A percentile compares a stretch with the other conserved stretches of the same genome.
Conservation (phyloP, 2,113 vertebrate species). For the Hoplias malabaricus region DNA sequence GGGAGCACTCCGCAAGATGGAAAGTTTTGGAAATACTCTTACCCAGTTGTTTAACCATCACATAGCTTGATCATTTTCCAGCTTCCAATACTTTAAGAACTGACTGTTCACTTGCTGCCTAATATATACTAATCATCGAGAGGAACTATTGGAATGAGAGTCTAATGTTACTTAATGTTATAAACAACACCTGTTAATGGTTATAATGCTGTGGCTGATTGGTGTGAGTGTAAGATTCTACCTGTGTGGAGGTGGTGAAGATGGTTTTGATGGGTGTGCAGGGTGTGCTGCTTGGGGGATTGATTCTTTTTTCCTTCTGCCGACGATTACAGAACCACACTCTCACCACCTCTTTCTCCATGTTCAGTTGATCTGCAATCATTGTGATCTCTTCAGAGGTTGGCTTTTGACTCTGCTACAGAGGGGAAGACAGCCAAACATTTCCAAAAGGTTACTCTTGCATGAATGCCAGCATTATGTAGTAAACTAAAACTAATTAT, state of each 20-base stretch:
- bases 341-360: slow-evolving; percentile 99
- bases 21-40: too few relatives aligned
- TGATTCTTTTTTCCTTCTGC: slow-evolving; percentile 98
- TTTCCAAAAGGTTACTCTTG: slow-evolving; percentile 44
- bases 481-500: too few relatives aligned
- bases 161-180: too few relatives aligned
- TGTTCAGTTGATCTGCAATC: slow-evolving; percentile 98
- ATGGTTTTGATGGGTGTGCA: slow-evolving; percentile 92
- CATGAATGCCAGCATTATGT: neutral
- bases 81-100: too few relatives aligned
- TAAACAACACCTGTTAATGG: too few relatives aligned
- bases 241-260: slow-evolving; percentile 86
- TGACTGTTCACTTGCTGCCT: too few relatives aligned
- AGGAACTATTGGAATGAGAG: too few relatives aligned
- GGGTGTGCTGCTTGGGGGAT: slow-evolving; percentile 90
- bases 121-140: too few relatives aligned
- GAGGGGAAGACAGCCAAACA: slow-evolving; percentile 63
- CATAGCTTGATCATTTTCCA: too few relatives aligned
- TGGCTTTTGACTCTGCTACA: slow-evolving; percentile 98
- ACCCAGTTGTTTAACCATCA: too few relatives aligned
- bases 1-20: too few relatives aligned
- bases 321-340: slow-evolving; percentile 99
- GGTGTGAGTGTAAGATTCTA: slow-evolving; percentile 76
- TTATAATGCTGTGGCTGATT: too few relatives aligned
- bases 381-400: slow-evolving; percentile 99